Percentiles rank a stretch among this genome's conserved stretches.
phyloP scores from a whole-genome alignment of 2,113 vertebrate genomes.

The Hippocampus comes region DNA sequence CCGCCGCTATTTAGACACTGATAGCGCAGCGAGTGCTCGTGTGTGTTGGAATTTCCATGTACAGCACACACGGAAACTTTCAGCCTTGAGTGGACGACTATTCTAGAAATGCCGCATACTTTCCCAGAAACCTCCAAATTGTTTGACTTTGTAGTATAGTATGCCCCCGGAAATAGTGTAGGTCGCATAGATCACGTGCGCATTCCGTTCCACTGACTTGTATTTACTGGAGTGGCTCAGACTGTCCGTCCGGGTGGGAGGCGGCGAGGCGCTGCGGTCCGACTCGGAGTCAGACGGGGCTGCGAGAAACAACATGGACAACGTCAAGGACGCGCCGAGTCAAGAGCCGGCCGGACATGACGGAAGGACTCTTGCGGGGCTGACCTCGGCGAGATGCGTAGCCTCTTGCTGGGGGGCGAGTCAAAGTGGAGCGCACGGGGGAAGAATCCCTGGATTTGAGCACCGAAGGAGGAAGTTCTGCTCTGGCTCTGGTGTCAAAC shows the following conservation, averaged over 20 bases:
- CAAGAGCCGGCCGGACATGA: background rate
- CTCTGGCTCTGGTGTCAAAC: conserved; percentile 48
- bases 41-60: too few species aligned
- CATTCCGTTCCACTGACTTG: conserved; percentile 53
- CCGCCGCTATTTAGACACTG: too few species aligned
- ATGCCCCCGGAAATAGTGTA: background rate
- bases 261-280: conserved; percentile 67
- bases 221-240: conserved; percentile 55
- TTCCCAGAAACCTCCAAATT: too few species aligned
- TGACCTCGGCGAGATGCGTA: conserved; percentile 64
- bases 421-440: conserved; percentile 61
- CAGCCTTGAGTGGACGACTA: too few species aligned
- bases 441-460: conserved; percentile 68
- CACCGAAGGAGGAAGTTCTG: conserved; percentile 44
- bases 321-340: background rate
- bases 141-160: too few species aligned
- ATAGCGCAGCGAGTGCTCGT: too few species aligned
- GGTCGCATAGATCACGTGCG: background rate
- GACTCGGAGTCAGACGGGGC: conserved; percentile 70
- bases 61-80: too few species aligned
- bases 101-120: too few species aligned
- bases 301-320: conserved; percentile 31
- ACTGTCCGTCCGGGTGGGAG: conserved; percentile 42
- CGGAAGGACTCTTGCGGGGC: conserved; percentile 4
- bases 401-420: conserved; percentile 42